Conservation (phyloP, 2,113 vertebrate species). For the Hemibates koningsi region DNA sequence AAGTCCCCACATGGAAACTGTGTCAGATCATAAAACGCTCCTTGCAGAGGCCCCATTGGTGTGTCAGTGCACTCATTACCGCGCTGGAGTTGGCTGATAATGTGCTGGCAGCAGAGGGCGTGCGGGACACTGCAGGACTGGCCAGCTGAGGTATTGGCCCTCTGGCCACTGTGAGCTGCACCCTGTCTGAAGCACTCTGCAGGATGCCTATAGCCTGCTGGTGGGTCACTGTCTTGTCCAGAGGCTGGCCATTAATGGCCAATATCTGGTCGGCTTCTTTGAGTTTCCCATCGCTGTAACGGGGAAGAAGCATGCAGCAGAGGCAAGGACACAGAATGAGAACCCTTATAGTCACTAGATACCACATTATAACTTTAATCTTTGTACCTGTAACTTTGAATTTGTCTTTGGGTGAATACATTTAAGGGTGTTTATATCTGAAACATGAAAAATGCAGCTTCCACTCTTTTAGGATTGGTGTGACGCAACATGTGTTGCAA, state of each 20-base stretch:
- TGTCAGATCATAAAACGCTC: not conserved
- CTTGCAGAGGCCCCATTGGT: not conserved
- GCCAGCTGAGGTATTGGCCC: constrained; percentile 81
- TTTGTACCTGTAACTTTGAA: not conserved
- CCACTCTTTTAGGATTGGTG: not conserved
- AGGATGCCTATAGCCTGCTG: constrained; percentile 89
- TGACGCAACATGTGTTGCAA: not conserved
- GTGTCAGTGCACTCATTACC: constrained; percentile 53
- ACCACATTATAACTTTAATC: not conserved
- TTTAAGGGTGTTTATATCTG: not conserved
- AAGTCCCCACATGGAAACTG: not conserved
- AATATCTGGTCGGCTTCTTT: constrained; percentile 92
- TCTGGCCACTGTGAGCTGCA: constrained; percentile 84
- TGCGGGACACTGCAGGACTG: constrained; percentile 85
- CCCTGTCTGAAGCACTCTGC: constrained; percentile 84
- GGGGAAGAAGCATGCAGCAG: not conserved
- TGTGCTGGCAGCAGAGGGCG: constrained; percentile 90
- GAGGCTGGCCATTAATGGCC: constrained; percentile 84
- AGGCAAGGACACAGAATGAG: not conserved
- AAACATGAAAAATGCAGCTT: not conserved
- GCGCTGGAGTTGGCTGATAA: constrained; percentile 88
- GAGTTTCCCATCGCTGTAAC: constrained; percentile 83
- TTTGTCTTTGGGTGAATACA: not conserved
- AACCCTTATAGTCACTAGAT: not conserved
- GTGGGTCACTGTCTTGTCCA: constrained; percentile 92